A percentile compares a stretch with the other conserved stretches of the same genome.
Evolutionary conservation across 2,888 invertebrate species (phyloP).

Genomic region (Aspidiotus destructor): DNA sequence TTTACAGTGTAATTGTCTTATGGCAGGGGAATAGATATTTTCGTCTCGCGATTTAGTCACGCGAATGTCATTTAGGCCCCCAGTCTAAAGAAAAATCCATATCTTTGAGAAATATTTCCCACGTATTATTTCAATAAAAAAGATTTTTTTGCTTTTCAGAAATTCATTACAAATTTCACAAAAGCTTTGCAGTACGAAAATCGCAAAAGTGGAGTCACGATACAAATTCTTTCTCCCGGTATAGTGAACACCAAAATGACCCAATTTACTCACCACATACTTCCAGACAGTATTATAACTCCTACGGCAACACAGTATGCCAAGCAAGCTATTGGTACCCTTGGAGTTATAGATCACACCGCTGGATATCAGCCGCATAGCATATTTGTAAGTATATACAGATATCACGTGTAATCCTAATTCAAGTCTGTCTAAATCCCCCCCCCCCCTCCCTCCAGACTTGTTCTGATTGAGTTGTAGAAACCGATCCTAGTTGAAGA

Average conservation of each 20-base stretch:
- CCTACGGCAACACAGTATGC: slow-evolving; percentile 60
- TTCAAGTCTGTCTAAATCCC: too few species aligned
- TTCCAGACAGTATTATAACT: slow-evolving; percentile 57
- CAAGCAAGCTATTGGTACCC: slow-evolving; percentile 62
- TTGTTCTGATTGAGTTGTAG: too few species aligned
- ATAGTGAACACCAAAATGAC: slow-evolving; percentile 90
- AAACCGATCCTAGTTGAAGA: too few species aligned
- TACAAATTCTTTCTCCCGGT: slow-evolving; percentile 77
- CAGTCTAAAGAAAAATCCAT: too few species aligned
- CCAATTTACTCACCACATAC: slow-evolving; percentile 57
- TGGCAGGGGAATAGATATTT: too few species aligned
- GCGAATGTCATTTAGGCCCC: too few species aligned
- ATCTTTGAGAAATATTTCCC: too few species aligned
- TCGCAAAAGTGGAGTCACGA: slow-evolving; percentile 58
- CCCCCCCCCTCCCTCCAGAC: too few species aligned
- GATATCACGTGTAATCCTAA: too few species aligned
- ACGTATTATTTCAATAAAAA: too few species aligned
- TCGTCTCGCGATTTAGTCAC: too few species aligned
- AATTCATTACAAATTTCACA: slow-evolving; percentile 65
- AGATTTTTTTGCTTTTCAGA: slow-evolving; percentile 43
- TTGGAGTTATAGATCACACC: slow-evolving; percentile 66
- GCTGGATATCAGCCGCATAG: slow-evolving; percentile 88
- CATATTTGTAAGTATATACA: slow-evolving; percentile 56
- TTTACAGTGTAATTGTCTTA: too few species aligned
- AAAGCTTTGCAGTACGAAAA: slow-evolving; percentile 74